phyloP scores from a whole-genome alignment of 2,113 vertebrate species.

The Poeciliopsis turrubarensis region DNA sequence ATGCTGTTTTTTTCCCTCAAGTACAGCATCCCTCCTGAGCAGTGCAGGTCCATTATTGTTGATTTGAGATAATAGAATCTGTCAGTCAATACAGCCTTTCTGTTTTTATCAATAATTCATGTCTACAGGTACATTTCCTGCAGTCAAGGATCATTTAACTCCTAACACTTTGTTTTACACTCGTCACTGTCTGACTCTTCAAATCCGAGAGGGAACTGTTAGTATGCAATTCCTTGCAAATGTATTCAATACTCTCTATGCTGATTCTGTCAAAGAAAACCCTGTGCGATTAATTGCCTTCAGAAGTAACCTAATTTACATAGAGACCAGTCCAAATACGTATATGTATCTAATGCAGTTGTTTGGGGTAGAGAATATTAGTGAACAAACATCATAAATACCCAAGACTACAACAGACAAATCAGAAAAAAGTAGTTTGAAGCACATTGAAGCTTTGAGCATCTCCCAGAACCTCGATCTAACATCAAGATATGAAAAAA shows the following conservation, averaged over 20 bases:
- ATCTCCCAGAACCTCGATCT: not conserved
- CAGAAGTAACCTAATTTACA: conserved; percentile 16
- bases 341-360: not conserved
- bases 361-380: too few species aligned
- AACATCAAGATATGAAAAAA: not conserved
- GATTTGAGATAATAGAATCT: conserved; percentile 55
- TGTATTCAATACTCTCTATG: not conserved
- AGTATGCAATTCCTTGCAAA: not conserved
- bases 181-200: conserved; percentile 3
- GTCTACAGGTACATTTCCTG: conserved; percentile 47
- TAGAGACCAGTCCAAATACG: not conserved
- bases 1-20: not conserved
- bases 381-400: too few species aligned
- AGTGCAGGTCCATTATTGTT: conserved; percentile 42
- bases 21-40: conserved; percentile 20
- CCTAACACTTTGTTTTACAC: conserved; percentile 22
- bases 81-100: conserved; percentile 54
- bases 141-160: conserved; percentile 46
- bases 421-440: too few species aligned
- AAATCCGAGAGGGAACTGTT: conserved; percentile 19
- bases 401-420: too few species aligned
- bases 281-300: not conserved
- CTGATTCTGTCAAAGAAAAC: not conserved
- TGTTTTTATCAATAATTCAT: conserved; percentile 66
- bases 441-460: too few species aligned